These are phyloP conservation scores for Panthera tigris DNA, from an alignment of 2,113 vertebrate species.

Conservation along the genomic window DNA sequence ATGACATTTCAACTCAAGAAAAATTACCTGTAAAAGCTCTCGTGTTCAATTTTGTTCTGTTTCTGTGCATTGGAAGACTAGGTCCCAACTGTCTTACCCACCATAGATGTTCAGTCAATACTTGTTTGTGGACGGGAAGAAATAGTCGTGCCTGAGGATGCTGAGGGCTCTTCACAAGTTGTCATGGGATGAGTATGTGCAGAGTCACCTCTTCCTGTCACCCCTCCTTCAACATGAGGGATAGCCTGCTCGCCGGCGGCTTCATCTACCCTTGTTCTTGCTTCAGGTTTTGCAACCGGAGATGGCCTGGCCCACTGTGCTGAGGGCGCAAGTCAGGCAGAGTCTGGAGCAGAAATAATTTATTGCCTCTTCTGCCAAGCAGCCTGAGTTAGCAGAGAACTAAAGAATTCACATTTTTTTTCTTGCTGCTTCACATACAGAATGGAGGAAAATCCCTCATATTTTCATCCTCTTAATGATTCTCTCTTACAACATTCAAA, in stretches of 20 bases:
- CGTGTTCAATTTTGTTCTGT: constrained; percentile 29
- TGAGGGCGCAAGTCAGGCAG: not conserved
- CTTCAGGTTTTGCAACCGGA: not conserved
- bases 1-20: not conserved
- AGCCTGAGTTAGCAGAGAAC: not conserved
- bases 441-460: not conserved
- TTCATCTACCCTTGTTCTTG: accelerated
- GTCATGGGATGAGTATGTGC: not conserved
- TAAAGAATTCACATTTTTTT: not conserved
- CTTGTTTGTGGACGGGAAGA: not conserved
- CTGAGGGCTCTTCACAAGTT: not conserved
- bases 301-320: not conserved
- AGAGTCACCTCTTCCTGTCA: not conserved
- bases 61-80: not conserved
- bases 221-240: not conserved
- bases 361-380: not conserved
- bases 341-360: not conserved
- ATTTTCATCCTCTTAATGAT: not conserved
- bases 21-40: not conserved
- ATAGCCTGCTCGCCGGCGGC: not conserved
- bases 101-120: not conserved
- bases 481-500: not conserved
- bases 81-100: not conserved
- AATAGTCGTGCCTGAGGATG: not conserved
- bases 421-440: not conserved